Percentiles rank a stretch among this genome's conserved stretches.
Evolutionary conservation across 2,113 vertebrate genomes (phyloP).

Genomic region (Oreotrochilus melanogaster): DNA sequence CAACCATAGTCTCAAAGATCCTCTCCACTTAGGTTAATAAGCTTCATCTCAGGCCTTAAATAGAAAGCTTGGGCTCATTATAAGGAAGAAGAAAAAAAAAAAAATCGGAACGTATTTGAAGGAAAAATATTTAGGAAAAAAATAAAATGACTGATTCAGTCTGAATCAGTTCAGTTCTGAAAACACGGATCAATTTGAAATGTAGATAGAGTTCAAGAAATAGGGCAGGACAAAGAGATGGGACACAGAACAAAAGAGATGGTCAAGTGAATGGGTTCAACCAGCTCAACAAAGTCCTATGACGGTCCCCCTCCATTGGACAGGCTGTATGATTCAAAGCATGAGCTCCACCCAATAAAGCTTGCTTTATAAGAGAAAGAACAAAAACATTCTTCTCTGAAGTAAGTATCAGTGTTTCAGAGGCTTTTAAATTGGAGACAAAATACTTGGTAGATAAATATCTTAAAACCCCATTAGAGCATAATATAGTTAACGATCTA

Average conservation of each 20-base stretch:
- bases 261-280: rapidly evolving
- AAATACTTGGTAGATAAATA: not conserved
- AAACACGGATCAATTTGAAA: not conserved
- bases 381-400: not conserved
- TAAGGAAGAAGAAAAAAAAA: not conserved
- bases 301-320: not conserved
- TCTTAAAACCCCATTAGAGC: not conserved
- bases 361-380: not conserved
- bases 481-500: not conserved
- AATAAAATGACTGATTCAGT: not conserved
- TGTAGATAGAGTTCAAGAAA: not conserved
- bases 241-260: not conserved
- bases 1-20: not conserved
- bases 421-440: not conserved
- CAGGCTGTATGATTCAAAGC: not conserved
- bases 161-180: not conserved
- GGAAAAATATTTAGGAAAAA: not conserved
- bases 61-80: not conserved
- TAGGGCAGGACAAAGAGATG: not conserved
- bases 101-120: not conserved
- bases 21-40: not conserved
- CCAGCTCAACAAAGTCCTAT: not conserved
- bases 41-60: not conserved
- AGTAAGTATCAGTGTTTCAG: not conserved
- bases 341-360: not conserved